A percentile compares a stretch with the other conserved stretches of the same genome.
These are phyloP conservation scores for Sebastes schlegelii DNA, from an alignment of 2,113 vertebrate species.

Conservation along the genomic window DNA sequence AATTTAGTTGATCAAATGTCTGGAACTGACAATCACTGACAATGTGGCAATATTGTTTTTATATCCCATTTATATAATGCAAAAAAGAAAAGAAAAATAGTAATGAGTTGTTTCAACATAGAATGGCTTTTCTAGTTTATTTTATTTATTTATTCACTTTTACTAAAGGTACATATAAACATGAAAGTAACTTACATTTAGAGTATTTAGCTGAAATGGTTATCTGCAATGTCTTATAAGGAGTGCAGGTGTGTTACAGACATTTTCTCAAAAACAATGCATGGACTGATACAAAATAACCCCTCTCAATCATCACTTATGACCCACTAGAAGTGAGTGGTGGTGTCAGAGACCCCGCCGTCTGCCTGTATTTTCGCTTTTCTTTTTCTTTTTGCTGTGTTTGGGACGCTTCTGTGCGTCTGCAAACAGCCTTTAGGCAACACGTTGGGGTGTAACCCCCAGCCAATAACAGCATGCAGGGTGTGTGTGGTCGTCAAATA, in stretches of 20 bases:
- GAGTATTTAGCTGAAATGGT: neutral
- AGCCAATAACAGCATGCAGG: too few relatives aligned
- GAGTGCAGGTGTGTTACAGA: neutral
- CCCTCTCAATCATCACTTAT: too few relatives aligned
- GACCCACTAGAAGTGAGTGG: too few relatives aligned
- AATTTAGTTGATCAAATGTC: neutral
- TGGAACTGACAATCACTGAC: neutral
- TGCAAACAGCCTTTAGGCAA: too few relatives aligned
- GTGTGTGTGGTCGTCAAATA: too few relatives aligned
- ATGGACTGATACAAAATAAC: too few relatives aligned
- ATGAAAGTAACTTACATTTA: neutral
- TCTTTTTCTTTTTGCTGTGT: too few relatives aligned
- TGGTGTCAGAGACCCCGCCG: too few relatives aligned
- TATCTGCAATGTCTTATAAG: neutral
- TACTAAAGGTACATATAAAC: neutral
- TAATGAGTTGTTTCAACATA: neutral
- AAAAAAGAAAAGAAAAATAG: neutral
- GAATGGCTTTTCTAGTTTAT: neutral
- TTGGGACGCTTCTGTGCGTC: too few relatives aligned
- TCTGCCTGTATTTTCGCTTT: too few relatives aligned
- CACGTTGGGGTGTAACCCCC: too few relatives aligned
- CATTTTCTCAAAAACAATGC: too few relatives aligned
- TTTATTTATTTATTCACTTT: conserved; percentile 14
- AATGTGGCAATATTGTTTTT: neutral
- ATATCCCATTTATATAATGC: neutral